Evolutionary conservation across 2,113 vertebrate genomes (phyloP), one percentile per base, ranked within the genome.

Genomic region (Alaudala cheleensis): DNA sequence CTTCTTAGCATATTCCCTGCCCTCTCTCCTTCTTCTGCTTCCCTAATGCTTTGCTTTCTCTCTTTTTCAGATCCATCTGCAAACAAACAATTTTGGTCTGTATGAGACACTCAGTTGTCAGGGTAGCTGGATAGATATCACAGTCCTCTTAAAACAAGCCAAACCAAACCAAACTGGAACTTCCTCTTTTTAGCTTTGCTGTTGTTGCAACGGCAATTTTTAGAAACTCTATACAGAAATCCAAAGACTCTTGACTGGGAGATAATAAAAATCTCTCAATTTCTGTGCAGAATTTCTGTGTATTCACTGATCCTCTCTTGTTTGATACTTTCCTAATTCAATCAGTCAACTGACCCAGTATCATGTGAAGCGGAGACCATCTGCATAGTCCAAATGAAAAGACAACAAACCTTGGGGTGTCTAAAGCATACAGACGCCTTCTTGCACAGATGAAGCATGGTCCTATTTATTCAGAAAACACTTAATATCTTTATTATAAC

Each of bases 1-100:
- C 93, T 86, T 93, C 88, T 95, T 92, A 82, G 50, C 20, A 66
- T 83, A 81, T 83, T 86, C 33, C 17, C 64, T 66, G 70, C 13
- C 45, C 28, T 85, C 66, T 69, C 70, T 91, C 47, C 76, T 95
- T 91, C 71, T 58, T n/a, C 64, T 72, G 8, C 31, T 78, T 85
- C 60, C 40, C 73, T 61, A 45, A 57, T 72, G 44, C 18, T 79
- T 49, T 76, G 57, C 33, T 74, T 88, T 74, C 28, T 53, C 9
- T 78, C 24, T 18, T 74, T 88, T 90, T 83, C 82, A 81, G 24
- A 42, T 50, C 24, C 16, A 40, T 51, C 64, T 85, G 14, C 62
- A 91, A 42, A 49, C 28, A 91, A n/a, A 57, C 11, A 37, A 7
- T 79, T 87, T 45, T 7, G 5, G 12, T 57, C 23, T 5, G 3